phyloP scores from a whole-genome alignment of 2,888 invertebrate species.

The Helleia helle region DNA sequence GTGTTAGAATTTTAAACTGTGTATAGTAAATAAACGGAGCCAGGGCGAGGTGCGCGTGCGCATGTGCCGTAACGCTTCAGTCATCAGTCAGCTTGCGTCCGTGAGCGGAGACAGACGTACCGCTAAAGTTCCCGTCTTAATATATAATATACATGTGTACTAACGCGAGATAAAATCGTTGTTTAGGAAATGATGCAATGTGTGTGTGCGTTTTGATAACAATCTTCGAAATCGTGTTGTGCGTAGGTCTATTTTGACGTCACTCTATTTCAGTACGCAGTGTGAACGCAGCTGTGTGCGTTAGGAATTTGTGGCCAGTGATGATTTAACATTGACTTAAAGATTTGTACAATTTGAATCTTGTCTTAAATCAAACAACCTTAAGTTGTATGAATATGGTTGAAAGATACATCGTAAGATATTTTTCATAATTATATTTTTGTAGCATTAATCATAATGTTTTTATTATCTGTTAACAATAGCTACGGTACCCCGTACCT shows the following conservation, averaged over 20 bases:
- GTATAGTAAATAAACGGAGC: constrained; percentile 69
- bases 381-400: no score
- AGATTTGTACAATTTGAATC: no score
- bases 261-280: constrained; percentile 45
- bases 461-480: no score
- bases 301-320: neutral
- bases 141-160: neutral
- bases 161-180: constrained; percentile 22
- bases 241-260: constrained; percentile 53
- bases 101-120: constrained; percentile 46
- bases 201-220: constrained; percentile 21
- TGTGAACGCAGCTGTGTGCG: neutral
- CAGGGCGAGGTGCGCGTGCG: constrained; percentile 56
- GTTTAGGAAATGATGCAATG: constrained; percentile 17
- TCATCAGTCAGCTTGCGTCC: constrained; percentile 53
- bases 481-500: no score
- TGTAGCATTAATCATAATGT: no score
- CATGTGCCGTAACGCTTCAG: constrained; percentile 29
- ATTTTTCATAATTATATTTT: no score
- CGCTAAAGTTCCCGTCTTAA: neutral
- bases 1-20: constrained; percentile 61
- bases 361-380: no score
- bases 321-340: constrained; percentile 4
- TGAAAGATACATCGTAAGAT: no score
- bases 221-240: constrained; percentile 16